These are phyloP conservation scores for Panagrolaimus sp. DNA, from an alignment of 1,140 invertebrate genomes.

Conservation along the genomic window DNA sequence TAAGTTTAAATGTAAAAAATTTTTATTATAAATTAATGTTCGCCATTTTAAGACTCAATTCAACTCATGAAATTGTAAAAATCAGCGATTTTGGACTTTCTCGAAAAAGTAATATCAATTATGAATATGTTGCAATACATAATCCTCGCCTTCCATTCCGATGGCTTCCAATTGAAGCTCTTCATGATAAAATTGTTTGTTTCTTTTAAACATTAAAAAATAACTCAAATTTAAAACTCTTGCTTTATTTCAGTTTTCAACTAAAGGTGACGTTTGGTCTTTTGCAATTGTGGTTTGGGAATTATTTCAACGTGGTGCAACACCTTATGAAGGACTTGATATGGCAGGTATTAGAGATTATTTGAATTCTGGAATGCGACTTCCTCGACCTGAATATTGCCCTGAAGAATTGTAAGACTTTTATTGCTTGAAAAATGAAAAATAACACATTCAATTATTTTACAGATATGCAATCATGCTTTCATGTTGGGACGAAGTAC, in stretches of 20 bases:
- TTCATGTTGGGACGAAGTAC: background rate
- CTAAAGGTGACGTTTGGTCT: constrained; percentile 72
- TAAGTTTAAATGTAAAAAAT: constrained; percentile 3
- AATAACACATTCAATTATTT: too few species aligned
- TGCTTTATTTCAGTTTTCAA: background rate
- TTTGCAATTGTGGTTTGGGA: constrained; percentile 61
- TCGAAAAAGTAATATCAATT: constrained; percentile 80
- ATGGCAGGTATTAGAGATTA: background rate
- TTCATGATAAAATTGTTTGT: constrained; percentile 62
- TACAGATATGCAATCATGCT: constrained; percentile 2
- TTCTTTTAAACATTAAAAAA: too few species aligned
- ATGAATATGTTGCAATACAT: constrained; percentile 94
- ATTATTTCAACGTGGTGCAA: constrained; percentile 62
- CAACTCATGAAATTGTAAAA: constrained; percentile 76
- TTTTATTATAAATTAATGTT: background rate
- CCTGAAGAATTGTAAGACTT: background rate
- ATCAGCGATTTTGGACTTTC: constrained; percentile 96
- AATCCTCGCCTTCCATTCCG: constrained; percentile 74
- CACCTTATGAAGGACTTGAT: constrained; percentile 56
- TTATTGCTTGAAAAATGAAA: background rate
- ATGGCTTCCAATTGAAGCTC: constrained; percentile 97
- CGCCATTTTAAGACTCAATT: constrained; percentile 69
- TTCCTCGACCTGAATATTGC: background rate
- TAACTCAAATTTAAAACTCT: too few species aligned
- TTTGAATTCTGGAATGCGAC: background rate